These are phyloP conservation scores for Nephila pilipes DNA, from an alignment of 1,140 invertebrate species.

Conservation along the genomic window DNA sequence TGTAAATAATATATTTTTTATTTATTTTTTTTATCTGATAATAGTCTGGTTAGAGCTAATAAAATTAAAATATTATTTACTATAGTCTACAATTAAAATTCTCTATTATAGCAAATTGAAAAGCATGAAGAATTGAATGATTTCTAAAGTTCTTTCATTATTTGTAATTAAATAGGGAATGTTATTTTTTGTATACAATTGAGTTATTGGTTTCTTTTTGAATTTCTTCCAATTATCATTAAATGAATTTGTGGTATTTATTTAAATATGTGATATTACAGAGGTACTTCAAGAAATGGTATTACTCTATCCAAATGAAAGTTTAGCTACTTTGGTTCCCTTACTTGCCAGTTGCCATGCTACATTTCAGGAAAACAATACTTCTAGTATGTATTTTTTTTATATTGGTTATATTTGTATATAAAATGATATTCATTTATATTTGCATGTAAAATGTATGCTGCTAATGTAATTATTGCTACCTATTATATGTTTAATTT, in stretches of 20 bases:
- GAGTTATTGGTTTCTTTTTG: background rate
- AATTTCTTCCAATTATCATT: no score
- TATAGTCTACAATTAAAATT: no score
- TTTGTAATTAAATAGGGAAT: background rate
- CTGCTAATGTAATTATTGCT: background rate
- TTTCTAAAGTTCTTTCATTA: background rate
- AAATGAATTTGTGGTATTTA: no score
- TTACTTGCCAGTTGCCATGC: constrained; percentile 91
- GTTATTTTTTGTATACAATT: background rate
- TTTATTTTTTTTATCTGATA: no score
- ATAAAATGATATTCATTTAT: background rate
- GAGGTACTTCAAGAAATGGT: constrained; percentile 93
- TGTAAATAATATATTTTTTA: no score
- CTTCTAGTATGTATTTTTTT: constrained; percentile 43
- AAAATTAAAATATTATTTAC: no score
- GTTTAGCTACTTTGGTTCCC: constrained; percentile 90
- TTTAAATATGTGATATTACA: constrained; percentile 80
- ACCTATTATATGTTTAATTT: background rate
- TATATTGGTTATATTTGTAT: background rate
- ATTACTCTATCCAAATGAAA: constrained; percentile 90
- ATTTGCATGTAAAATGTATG: background rate
- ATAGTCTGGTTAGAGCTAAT: no score
- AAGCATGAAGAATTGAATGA: no score
- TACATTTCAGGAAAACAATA: constrained; percentile 88
- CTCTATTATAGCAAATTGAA: no score